Base-by-base conservation (phyloP, 2,113 vertebrate genomes). In the Andinoacara biseriatus region DNA sequence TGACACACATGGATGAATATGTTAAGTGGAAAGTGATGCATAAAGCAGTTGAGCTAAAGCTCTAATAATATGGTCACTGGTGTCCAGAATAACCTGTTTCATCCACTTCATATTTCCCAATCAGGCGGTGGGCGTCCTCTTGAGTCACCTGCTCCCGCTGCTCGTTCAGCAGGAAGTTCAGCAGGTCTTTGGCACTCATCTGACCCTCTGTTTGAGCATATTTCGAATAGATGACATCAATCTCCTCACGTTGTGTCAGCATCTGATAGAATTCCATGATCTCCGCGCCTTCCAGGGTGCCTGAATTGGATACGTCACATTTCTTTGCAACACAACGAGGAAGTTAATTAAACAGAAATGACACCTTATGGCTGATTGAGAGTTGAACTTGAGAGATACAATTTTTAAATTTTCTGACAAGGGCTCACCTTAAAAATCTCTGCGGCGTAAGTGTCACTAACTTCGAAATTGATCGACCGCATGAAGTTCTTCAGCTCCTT, bases 401-500 rank as follows among this genome's bases (percentile, higher is more conserved):
- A 22, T 33, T 61, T 52, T 13, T 10, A 17, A 13, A 13, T 22
- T 76, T 24, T 54, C 6, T 14, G 20, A 80, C 2, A 40, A 20
- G 29, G 59, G 46, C 81, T 94, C 93, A 97, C 98, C 94, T 89
- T 91, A 86, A 99, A 99, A 80, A 99, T 94, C 2, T 95, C 80
- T 29, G 93, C 92, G 10, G 98, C 98, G 0, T 99, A 98, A n/a
- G 75, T 82, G 81, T 99, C 97, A 0, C 96, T 94, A 0, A 97
- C 95, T 58, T 98, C 95, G 3, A 99, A 89, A 85, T 99, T 99
- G 77, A 99, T 96, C 89, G 99, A 95, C 63, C 95, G 95, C 91
- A 99, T 91, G 88, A 99, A 99, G 84, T 95, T 82, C 90, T 98
- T 98, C 74, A 99, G 89, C 89, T 99, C 98, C 84, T 99, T 98